phyloP scores from a whole-genome alignment of 1,140 invertebrate genomes.

The Melanaphis sacchari region DNA sequence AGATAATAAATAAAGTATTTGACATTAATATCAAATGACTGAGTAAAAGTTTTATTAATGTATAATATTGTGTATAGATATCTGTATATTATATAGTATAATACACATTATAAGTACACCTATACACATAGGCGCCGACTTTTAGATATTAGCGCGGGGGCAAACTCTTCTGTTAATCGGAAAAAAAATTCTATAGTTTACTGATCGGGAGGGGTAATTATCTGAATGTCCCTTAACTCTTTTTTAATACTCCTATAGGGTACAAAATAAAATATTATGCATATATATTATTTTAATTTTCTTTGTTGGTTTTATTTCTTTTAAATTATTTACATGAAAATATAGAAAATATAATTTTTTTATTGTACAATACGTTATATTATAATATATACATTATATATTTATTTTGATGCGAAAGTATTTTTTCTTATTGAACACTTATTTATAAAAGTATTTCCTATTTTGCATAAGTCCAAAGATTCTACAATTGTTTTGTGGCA shows the following conservation, averaged over 20 bases:
- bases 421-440: not conserved
- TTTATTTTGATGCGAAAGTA: not conserved
- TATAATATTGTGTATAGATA: not conserved
- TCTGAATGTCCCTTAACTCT: not conserved
- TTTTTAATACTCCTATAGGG: not conserved
- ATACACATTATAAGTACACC: not conserved
- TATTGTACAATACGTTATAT: not conserved
- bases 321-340: slow-evolving; percentile 12
- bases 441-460: not conserved
- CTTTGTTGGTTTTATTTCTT: not conserved
- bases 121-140: too few species aligned
- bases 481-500: not conserved
- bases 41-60: not conserved
- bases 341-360: too few species aligned
- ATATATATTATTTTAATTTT: not conserved
- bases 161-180: not conserved
- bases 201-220: not conserved
- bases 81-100: not conserved
- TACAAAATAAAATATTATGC: not conserved
- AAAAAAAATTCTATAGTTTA: not conserved
- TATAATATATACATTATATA: not conserved
- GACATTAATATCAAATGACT: not conserved
- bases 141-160: too few species aligned
- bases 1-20: not conserved
- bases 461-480: not conserved